A percentile compares a stretch with the other conserved stretches of the same genome.
These are phyloP conservation scores for Characodon lateralis DNA, from an alignment of 2,797 vertebrate species.

Conservation along the genomic window DNA sequence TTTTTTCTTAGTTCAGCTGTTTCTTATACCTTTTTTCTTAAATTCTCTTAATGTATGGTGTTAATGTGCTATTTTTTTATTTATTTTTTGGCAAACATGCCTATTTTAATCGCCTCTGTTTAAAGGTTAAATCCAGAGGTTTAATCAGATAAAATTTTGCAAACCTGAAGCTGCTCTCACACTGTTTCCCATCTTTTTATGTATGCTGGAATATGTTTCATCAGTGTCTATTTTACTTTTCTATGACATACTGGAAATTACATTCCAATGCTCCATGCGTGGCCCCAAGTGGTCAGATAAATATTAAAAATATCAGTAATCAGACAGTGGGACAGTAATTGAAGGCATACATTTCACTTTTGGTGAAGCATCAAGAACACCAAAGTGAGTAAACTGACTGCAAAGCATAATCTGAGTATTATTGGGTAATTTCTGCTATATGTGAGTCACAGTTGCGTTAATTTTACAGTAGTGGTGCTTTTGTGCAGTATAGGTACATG, in stretches of 20 bases:
- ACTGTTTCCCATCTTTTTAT: neutral
- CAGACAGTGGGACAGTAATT: neutral
- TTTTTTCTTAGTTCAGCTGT: neutral
- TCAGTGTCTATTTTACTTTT: neutral
- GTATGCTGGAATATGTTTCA: no score
- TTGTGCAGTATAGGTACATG: no score
- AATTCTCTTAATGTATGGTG: neutral
- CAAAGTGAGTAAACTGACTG: neutral
- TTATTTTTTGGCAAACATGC: neutral
- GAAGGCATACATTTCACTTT: neutral
- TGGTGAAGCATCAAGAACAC: neutral
- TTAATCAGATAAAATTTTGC: neutral
- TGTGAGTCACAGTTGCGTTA: neutral
- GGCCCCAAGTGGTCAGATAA: neutral
- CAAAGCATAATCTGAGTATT: neutral
- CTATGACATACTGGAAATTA: neutral
- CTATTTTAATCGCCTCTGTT: neutral
- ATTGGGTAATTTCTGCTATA: neutral
- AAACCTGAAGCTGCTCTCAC: neutral
- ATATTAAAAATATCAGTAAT: neutral
- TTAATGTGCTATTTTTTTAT: neutral
- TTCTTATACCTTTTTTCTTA: neutral
- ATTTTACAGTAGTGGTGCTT: no score
- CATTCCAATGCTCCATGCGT: neutral
- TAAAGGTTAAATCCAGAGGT: neutral